Evolutionary conservation across 2,888 invertebrate genomes (phyloP), one percentile per base, ranked within the genome.

Genomic region (Exocentrus adspersus): DNA sequence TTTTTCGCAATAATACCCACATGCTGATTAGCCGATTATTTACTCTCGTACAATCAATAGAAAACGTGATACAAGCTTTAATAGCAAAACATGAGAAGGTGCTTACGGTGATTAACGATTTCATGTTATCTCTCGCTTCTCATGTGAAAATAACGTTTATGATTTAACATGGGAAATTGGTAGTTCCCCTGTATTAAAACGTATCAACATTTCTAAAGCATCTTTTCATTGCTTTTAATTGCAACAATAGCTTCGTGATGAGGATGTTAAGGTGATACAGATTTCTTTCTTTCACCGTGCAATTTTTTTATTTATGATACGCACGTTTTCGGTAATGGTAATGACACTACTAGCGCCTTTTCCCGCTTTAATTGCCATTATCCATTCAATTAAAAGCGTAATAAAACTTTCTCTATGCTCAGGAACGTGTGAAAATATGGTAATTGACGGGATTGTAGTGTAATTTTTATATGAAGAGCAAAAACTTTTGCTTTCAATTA

Each of bases 381-480:
- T 54, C 43, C 54, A 42, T 43, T 21, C 24, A 54, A 43, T 43
- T 54, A 54, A 28, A 19, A 21, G 7, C 10, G 17, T 43, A 42
- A 30, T 43, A 28, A 43, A 54, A 43, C 54, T 54, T 54, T 54
- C 54, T 54, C 54, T 54, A 54, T 24, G 42, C 24, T 28, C 28
- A 54, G 43, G 28, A 19, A 24, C 30, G 54, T 54, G 54, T 54
- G 54, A 54, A 54, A 54, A 54, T 43, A 54, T 43, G 54, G 14
- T 43, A 54, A 54, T 43, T 43, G 30, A 6, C 5, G 41, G 21
- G 53, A 53, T 12, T 19, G 17, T 42, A 30, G 14, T 28, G 16
- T n/a, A 16, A 28, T 10, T 54, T 28, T 28, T 16, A 43, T 42
- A 43, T 41, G 14, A 1, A 28, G 2, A n/a, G n/a, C 28, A 43